These are phyloP conservation scores for Erpobdella octoculata DNA, from an alignment of 2,888 invertebrate species.

Conservation along the genomic window DNA sequence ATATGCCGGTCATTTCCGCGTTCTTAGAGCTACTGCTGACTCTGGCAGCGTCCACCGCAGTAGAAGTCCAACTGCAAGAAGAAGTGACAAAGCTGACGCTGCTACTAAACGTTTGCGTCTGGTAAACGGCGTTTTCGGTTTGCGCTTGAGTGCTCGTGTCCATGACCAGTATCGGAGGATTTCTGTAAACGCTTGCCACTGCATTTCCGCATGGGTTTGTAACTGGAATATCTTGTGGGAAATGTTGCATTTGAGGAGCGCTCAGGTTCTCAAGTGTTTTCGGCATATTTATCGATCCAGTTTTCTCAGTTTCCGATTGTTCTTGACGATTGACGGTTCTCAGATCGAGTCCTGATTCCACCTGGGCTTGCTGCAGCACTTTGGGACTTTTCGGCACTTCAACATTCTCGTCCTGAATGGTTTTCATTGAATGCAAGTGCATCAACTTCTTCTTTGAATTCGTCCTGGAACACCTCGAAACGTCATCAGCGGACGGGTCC, in stretches of 20 bases:
- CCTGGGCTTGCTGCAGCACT: neutral
- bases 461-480: neutral
- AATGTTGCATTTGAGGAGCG: no score
- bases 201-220: no score
- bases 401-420: slow-evolving; percentile 5
- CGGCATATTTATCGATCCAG: no score
- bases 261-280: no score
- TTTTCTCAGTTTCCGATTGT: no score
- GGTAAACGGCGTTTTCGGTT: neutral
- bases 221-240: no score
- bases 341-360: neutral
- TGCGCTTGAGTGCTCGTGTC: neutral
- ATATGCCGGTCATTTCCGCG: no score
- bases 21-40: no score
- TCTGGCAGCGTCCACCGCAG: neutral
- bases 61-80: neutral
- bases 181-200: no score
- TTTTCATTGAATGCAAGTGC: slow-evolving; percentile 23
- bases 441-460: slow-evolving; percentile 26
- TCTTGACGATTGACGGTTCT: no score
- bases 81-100: neutral
- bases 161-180: neutral
- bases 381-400: neutral
- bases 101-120: neutral
- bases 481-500: neutral